A percentile compares a stretch with the other conserved stretches of the same genome.
Conservation (phyloP, 2,113 vertebrate genomes). For the Coptodon rendalli region DNA sequence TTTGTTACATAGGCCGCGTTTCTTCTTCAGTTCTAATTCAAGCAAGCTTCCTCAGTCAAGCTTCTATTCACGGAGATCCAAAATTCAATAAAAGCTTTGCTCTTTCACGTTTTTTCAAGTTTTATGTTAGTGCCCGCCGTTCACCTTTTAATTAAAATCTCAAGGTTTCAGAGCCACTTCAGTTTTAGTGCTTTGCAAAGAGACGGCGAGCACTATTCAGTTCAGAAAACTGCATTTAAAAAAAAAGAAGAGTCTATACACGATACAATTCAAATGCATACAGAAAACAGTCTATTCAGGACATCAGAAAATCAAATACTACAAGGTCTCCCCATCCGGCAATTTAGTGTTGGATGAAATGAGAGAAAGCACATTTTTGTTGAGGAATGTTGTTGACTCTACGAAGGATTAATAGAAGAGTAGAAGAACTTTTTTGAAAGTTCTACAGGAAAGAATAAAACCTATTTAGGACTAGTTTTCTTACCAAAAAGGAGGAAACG, state of each 20-base stretch:
- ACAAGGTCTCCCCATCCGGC: conserved; percentile 10
- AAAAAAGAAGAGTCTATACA: background rate
- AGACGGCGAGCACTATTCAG: conserved; percentile 20
- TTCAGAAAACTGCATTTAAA: background rate
- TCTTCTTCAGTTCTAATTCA: background rate
- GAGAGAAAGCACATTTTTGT: background rate
- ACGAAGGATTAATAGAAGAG: background rate
- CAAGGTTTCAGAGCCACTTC: conserved; percentile 54
- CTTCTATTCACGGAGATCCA: conserved; percentile 18
- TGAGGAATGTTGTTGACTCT: conserved; percentile 10
- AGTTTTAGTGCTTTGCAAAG: conserved; percentile 32
- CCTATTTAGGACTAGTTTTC: background rate
- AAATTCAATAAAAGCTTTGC: conserved; percentile 48
- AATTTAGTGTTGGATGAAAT: background rate
- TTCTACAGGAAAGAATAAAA: background rate
- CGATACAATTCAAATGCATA: conserved; percentile 25
- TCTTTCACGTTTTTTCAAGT: conserved; percentile 13
- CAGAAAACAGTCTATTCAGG: conserved; percentile 40
- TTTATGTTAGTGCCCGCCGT: conserved; percentile 12
- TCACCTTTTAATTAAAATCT: conserved; percentile 58
- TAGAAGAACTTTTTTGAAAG: background rate
- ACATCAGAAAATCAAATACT: conserved; percentile 37
- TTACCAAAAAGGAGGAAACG: background rate
- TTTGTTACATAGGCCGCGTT: background rate
- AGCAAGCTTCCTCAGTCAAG: background rate